These are phyloP conservation scores for Macrophya annulata DNA, from an alignment of 2,888 invertebrate species.

Conservation along the genomic window DNA sequence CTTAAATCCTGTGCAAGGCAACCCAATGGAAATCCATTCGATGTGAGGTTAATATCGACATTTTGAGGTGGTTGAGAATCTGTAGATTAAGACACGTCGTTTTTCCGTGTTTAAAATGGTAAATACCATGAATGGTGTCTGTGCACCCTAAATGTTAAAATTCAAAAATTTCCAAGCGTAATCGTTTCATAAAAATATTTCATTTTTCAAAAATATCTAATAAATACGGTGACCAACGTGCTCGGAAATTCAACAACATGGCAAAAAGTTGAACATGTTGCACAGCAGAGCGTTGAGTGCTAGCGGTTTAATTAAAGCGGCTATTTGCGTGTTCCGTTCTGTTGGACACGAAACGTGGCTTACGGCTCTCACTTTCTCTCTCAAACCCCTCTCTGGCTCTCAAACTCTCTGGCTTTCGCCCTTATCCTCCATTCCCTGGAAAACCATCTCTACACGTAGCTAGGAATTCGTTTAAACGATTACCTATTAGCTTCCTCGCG, in stretches of 20 bases:
- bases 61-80: too few relatives aligned
- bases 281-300: conserved; percentile 44
- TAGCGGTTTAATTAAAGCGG: conserved; percentile 62
- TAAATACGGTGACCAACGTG: neutral
- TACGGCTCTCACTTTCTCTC: conserved; percentile 15
- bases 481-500: conserved; percentile 40
- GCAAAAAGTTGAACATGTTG: conserved; percentile 55
- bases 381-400: neutral
- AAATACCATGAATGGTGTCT: too few relatives aligned
- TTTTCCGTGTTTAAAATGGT: too few relatives aligned
- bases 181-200: neutral
- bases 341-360: conserved; percentile 56
- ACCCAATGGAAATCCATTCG: too few relatives aligned
- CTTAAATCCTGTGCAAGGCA: too few relatives aligned
- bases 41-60: too few relatives aligned
- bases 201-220: neutral
- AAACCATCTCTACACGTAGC: conserved; percentile 34
- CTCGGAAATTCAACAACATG: conserved; percentile 1
- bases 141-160: too few relatives aligned
- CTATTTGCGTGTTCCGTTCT: conserved; percentile 62
- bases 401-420: neutral
- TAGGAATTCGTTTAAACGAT: conserved; percentile 50
- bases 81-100: too few relatives aligned
- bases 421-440: conserved; percentile 14
- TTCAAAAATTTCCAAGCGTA: too few relatives aligned